Conservation (phyloP, 2,797 vertebrate genomes). For the Tragelaphus eurycerus region DNA sequence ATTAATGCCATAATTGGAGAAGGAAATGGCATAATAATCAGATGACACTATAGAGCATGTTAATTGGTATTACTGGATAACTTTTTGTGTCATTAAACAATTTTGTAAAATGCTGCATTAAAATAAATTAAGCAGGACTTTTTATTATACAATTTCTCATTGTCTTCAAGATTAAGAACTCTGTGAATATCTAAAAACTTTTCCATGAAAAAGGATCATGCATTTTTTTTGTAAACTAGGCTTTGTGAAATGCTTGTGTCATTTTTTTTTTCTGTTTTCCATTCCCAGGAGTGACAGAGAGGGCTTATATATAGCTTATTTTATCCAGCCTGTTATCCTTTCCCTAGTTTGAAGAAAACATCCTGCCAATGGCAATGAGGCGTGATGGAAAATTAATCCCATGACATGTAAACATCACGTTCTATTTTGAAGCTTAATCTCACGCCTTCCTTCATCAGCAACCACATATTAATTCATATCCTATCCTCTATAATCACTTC, state of each 20-base stretch:
- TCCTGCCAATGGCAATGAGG: background rate
- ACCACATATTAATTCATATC: background rate
- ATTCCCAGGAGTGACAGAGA: background rate
- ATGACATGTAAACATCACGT: background rate
- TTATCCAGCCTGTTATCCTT: background rate
- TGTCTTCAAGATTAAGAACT: background rate
- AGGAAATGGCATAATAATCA: background rate
- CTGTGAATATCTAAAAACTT: background rate
- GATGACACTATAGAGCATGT: background rate
- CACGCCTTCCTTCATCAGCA: background rate
- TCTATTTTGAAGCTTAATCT: conserved; percentile 3
- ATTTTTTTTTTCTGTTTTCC: background rate
- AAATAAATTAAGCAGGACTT: background rate
- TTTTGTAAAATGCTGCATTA: background rate
- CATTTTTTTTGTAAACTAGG: background rate
- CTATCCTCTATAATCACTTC: background rate
- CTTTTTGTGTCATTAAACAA: background rate
- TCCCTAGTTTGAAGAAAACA: background rate
- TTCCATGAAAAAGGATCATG: background rate
- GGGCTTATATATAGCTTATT: background rate
- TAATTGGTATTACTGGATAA: background rate
- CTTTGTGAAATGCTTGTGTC: background rate
- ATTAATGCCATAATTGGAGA: background rate
- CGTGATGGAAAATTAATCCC: conserved; percentile 12
- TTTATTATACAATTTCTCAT: background rate